Evolutionary conservation across 2,113 vertebrate genomes (phyloP).

Genomic region (Mixornis gularis): DNA sequence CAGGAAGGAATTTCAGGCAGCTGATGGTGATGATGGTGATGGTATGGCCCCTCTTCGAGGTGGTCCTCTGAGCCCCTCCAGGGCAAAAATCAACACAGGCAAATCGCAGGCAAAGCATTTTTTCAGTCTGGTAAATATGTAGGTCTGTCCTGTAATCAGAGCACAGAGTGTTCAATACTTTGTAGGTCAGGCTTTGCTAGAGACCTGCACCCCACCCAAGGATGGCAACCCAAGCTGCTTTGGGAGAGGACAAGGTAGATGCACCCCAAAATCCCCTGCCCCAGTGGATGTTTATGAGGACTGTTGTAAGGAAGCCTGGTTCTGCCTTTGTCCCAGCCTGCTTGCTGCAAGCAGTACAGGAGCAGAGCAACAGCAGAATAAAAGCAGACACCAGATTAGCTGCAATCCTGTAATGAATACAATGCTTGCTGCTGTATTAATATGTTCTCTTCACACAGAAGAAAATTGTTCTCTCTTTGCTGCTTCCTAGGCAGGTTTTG

Average conservation of each 20-base stretch:
- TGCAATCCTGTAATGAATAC: slow-evolving; percentile 56
- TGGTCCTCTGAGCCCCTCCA: neutral
- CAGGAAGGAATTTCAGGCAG: slow-evolving; percentile 29
- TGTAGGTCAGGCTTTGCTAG: neutral
- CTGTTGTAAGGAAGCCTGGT: neutral
- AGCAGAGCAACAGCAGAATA: slow-evolving; percentile 33
- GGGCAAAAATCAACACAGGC: neutral
- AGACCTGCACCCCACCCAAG: neutral
- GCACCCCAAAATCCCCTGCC: neutral
- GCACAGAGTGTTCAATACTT: neutral
- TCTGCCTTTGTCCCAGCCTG: neutral
- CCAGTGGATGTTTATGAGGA: neutral
- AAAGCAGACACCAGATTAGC: slow-evolving; percentile 57
- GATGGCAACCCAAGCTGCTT: neutral
- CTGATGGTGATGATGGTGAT: neutral
- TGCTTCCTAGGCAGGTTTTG: slow-evolving; percentile 29
- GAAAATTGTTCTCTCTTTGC: slow-evolving; percentile 1
- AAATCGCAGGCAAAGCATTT: neutral
- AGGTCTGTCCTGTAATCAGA: neutral
- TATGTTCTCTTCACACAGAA: slow-evolving; percentile 1
- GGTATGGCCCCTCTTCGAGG: neutral
- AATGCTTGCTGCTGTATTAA: slow-evolving; percentile 34
- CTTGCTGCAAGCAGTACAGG: slow-evolving; percentile 28
- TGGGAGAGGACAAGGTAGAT: neutral
- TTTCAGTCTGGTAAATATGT: slow-evolving; percentile 19